phyloP scores from a whole-genome alignment of 2,797 vertebrate genomes.

The Alectoris magna region DNA sequence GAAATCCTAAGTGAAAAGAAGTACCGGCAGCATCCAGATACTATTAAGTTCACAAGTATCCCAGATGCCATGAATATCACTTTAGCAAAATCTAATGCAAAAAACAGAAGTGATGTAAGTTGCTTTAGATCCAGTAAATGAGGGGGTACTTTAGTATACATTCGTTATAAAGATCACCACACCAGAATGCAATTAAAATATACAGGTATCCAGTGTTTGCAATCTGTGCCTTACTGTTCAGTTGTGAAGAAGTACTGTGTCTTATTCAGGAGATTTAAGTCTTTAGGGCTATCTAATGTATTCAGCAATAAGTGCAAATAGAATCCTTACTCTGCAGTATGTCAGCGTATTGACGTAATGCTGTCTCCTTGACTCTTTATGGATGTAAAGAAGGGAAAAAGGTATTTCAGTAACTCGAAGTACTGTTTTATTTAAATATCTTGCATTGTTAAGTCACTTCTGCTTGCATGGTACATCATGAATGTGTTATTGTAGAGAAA shows the following conservation, averaged over 20 bases:
- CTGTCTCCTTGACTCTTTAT: neutral
- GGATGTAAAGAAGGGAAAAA: neutral
- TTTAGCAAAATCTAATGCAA: slow-evolving; percentile 91
- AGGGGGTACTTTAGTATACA: neutral
- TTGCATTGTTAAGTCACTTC: accelerated
- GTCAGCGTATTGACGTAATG: neutral
- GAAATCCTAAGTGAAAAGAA: slow-evolving; percentile 89
- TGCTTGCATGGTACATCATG: neutral
- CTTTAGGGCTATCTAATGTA: neutral
- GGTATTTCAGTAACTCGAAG: neutral
- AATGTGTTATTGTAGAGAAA: neutral
- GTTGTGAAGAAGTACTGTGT: neutral
- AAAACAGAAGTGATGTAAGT: slow-evolving; percentile 90
- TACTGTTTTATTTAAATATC: neutral
- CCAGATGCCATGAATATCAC: slow-evolving; percentile 89
- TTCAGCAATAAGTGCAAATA: neutral
- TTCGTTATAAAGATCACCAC: neutral
- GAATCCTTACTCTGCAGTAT: neutral
- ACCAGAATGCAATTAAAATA: neutral
- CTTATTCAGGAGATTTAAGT: neutral
- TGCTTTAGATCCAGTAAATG: neutral
- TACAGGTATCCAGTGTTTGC: neutral
- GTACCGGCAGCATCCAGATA: slow-evolving; percentile 92
- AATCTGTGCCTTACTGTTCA: neutral
- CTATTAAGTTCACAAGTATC: slow-evolving; percentile 90